Conservation (phyloP, 2,797 vertebrate species). For the Danio choprae region DNA sequence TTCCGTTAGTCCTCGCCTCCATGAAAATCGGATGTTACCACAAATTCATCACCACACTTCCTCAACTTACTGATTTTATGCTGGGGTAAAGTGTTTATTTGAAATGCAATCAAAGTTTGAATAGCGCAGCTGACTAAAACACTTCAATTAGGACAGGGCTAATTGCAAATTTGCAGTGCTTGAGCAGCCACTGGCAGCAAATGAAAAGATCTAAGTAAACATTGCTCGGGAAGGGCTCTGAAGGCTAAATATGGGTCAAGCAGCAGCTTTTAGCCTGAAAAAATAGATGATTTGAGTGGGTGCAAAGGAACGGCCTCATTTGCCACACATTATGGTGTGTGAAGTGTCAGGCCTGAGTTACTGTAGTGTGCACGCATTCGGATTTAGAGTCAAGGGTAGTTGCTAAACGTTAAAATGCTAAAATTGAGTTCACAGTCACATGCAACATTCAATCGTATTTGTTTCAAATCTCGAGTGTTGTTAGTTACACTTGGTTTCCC, state of each 20-base stretch:
- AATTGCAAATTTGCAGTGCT: constrained; percentile 1
- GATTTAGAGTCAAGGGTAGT: not conserved
- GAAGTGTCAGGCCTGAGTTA: not conserved
- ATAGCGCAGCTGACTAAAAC: not conserved
- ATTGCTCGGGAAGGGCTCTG: not conserved
- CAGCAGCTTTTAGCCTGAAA: constrained; percentile 27
- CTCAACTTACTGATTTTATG: not conserved
- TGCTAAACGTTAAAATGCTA: not conserved
- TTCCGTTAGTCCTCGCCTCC: not conserved
- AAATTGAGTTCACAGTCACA: not conserved
- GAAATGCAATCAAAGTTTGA: constrained; percentile 1
- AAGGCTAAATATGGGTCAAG: constrained; percentile 35
- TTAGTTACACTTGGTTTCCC: not conserved
- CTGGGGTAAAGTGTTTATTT: not conserved
- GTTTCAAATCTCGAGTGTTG: not conserved
- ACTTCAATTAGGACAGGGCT: not conserved
- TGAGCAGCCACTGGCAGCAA: constrained; percentile 9
- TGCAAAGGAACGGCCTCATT: not conserved
- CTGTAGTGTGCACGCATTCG: not conserved
- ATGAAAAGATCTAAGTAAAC: constrained; percentile 18
- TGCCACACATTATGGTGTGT: not conserved
- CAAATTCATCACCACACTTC: not conserved
- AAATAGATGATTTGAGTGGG: not conserved
- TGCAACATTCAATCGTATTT: not conserved
- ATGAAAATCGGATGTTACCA: not conserved